Conservation (phyloP, 2,113 vertebrate species). For the Rousettus leschenaultii region DNA sequence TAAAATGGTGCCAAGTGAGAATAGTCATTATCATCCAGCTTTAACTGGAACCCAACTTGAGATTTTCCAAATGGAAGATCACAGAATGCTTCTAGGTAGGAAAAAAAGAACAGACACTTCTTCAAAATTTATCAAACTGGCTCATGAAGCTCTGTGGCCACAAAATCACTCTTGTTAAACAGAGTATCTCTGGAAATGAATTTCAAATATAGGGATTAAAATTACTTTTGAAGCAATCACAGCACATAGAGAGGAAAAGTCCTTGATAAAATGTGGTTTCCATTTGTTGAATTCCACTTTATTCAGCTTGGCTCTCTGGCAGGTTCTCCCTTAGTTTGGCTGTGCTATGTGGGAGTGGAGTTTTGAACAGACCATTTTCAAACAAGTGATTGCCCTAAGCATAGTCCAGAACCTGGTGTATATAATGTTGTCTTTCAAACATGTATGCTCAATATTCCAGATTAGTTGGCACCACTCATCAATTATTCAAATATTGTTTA, state of each 20-base stretch:
- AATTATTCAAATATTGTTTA: constrained; percentile 49
- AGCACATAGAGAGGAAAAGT: not conserved
- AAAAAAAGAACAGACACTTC: not conserved
- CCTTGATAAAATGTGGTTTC: constrained; percentile 29
- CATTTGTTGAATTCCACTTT: constrained; percentile 36
- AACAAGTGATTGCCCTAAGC: constrained; percentile 33
- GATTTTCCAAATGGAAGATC: constrained; percentile 43
- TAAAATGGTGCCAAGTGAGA: not conserved
- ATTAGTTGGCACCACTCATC: constrained; percentile 14
- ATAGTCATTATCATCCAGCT: constrained; percentile 14
- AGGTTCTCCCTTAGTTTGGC: constrained; percentile 19
- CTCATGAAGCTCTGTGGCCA: constrained; percentile 28
- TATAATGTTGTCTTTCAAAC: constrained; percentile 13
- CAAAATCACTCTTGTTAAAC: constrained; percentile 54
- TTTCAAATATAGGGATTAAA: constrained; percentile 48
- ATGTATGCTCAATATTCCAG: constrained; percentile 27
- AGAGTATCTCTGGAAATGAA: constrained; percentile 51
- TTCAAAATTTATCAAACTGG: constrained; percentile 57
- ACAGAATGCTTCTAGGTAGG: constrained; percentile 43
- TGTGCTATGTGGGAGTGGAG: not conserved
- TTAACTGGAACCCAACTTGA: constrained; percentile 49
- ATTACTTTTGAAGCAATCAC: constrained; percentile 35
- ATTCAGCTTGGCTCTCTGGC: not conserved
- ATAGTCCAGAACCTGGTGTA: constrained; percentile 15
- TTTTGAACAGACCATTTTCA: constrained; percentile 42